Conservation (phyloP, 2,113 vertebrate genomes). For the Eretmochelys imbricata region DNA sequence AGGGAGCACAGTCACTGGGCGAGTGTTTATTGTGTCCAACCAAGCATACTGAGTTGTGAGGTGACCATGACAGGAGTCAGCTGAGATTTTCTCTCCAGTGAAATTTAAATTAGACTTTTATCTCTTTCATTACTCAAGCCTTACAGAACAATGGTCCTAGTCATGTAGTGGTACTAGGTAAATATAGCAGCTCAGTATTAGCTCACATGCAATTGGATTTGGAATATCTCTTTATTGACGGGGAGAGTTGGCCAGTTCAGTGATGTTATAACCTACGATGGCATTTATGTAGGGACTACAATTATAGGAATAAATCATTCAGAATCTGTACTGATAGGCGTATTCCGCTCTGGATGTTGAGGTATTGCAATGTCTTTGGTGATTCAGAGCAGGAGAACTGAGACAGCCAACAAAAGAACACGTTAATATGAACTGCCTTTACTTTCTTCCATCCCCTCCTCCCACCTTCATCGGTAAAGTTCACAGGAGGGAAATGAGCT, state of each 20-base stretch:
- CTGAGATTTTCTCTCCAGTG: neutral
- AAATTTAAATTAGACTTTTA: too few relatives aligned
- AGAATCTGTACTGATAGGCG: neutral
- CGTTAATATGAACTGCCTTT: neutral
- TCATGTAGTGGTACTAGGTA: neutral
- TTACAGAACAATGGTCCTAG: neutral
- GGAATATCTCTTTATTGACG: neutral
- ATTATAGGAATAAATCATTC: neutral
- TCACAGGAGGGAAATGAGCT: neutral
- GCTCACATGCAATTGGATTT: neutral
- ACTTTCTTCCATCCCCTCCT: neutral
- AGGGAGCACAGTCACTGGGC: neutral
- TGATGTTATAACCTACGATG: rapidly evolving
- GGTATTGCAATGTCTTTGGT: neutral
- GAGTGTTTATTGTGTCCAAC: neutral
- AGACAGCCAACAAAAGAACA: neutral
- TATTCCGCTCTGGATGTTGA: neutral
- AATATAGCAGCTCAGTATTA: neutral
- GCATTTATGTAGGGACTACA: neutral
- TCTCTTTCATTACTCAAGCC: neutral
- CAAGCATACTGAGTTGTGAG: neutral
- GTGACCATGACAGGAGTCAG: neutral
- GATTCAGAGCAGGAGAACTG: neutral
- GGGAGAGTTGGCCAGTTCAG: neutral
- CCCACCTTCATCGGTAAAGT: neutral